A percentile compares a stretch with the other conserved stretches of the same genome.
phyloP scores from a whole-genome alignment of 2,113 vertebrate genomes.

The Myiozetetes cayanensis region DNA sequence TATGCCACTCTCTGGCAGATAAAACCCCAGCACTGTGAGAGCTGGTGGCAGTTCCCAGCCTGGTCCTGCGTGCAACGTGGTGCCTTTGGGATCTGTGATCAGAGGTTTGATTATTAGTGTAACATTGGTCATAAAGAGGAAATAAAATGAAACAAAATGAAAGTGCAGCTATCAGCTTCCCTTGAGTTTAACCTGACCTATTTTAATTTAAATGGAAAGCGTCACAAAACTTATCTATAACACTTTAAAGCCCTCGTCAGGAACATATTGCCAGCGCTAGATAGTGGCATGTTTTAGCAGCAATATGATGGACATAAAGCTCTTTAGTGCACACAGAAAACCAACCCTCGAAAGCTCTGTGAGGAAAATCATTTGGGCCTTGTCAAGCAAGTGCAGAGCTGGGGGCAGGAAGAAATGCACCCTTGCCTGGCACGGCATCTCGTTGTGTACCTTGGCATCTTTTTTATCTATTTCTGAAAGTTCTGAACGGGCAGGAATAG shows the following conservation, averaged over 20 bases:
- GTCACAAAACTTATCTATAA: slow-evolving; percentile 13
- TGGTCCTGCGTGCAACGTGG: background rate
- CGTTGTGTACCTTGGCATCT: background rate
- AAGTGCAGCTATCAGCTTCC: slow-evolving; percentile 18
- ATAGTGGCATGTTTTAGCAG: background rate
- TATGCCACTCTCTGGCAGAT: background rate
- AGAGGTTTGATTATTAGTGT: slow-evolving; percentile 10
- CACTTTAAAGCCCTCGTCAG: slow-evolving; percentile 23
- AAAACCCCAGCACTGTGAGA: background rate
- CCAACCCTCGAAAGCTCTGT: background rate
- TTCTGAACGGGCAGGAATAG: background rate
- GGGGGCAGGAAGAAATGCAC: background rate
- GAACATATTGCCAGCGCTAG: background rate
- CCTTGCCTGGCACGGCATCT: rapidly evolving
- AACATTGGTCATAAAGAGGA: slow-evolving; percentile 22
- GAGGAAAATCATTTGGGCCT: background rate
- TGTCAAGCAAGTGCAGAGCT: background rate
- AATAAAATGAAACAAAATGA: slow-evolving; percentile 26
- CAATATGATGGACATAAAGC: background rate
- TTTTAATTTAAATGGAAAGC: slow-evolving; percentile 54
- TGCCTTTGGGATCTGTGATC: background rate
- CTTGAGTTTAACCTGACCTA: slow-evolving; percentile 28
- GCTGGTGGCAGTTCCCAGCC: background rate
- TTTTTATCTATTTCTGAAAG: slow-evolving; percentile 10
- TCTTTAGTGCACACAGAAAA: background rate